Conservation (phyloP, 2,888 invertebrate genomes). For the Phytoseiulus persimilis region DNA sequence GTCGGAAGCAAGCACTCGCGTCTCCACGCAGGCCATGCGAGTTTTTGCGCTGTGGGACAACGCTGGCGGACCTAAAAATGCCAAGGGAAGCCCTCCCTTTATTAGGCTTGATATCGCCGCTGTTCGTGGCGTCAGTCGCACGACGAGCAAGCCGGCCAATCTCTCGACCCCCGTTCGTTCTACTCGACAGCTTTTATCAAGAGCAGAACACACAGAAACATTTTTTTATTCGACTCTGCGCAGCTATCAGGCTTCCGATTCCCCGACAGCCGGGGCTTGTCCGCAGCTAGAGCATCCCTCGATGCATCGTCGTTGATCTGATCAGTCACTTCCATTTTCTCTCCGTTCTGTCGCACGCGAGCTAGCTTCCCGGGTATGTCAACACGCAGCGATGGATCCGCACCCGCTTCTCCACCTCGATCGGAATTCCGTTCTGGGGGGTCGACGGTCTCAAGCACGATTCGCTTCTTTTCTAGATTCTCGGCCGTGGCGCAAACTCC, state of each 20-base stretch:
- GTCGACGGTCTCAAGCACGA: too few relatives aligned
- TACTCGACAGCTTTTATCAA: neutral
- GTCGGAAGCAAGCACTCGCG: neutral
- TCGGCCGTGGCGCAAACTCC: slow-evolving; percentile 23
- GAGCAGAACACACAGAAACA: neutral
- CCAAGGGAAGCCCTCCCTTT: neutral
- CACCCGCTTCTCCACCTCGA: too few relatives aligned
- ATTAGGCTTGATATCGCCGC: neutral
- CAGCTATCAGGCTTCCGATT: neutral
- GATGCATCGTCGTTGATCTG: neutral
- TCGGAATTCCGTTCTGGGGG: too few relatives aligned
- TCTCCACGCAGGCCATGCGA: neutral
- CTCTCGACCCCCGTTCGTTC: neutral
- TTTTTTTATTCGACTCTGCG: too few relatives aligned
- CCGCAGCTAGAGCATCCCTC: too few relatives aligned
- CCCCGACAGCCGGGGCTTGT: neutral
- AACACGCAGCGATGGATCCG: neutral
- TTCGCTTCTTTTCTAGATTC: neutral
- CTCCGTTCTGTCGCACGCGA: neutral
- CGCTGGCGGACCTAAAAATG: neutral
- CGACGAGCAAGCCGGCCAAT: neutral
- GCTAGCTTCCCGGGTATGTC: neutral
- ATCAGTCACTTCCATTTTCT: neutral
- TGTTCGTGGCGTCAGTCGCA: neutral
- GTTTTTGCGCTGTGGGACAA: neutral